phyloP scores from a whole-genome alignment of 1,140 invertebrate genomes.

The Tigriopus japonicus region DNA sequence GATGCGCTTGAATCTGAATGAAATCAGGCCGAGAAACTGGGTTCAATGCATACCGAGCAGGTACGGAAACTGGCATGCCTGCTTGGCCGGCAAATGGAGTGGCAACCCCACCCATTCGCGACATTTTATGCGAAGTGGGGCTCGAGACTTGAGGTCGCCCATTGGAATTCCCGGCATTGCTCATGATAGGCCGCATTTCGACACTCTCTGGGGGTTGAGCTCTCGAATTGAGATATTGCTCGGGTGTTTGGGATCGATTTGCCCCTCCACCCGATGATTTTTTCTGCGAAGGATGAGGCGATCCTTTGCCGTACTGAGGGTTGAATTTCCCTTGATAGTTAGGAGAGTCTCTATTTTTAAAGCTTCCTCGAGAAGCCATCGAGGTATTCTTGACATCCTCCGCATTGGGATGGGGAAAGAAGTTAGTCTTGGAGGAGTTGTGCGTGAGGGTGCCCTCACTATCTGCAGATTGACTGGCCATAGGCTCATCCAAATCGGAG shows the following conservation, averaged over 20 bases:
- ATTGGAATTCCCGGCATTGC: background rate
- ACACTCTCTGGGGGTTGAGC: background rate
- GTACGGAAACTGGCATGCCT: background rate
- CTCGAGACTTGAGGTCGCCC: background rate
- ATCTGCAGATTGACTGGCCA: conserved; percentile 12
- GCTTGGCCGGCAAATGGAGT: conserved; percentile 1
- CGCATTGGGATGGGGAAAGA: conserved; percentile 2
- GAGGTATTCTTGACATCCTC: background rate
- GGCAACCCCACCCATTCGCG: conserved; percentile 7
- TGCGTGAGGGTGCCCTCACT: conserved; percentile 5
- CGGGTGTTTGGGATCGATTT: conserved; percentile 7
- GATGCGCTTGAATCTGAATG: no score
- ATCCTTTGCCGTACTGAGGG: background rate
- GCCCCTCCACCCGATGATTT: background rate
- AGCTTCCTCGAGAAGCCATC: background rate
- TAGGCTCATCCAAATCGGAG: conserved; percentile 13
- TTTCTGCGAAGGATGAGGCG: background rate
- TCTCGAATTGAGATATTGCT: background rate
- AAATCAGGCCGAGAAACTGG: no score
- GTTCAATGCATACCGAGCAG: background rate
- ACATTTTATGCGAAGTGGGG: background rate
- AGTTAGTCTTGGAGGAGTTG: conserved; percentile 13
- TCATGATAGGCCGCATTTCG: conserved; percentile 2
- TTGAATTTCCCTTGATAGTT: conserved; percentile 4
- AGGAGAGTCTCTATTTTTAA: background rate